phyloP scores from a whole-genome alignment of 2,113 vertebrate species.

The Balaeniceps rex region DNA sequence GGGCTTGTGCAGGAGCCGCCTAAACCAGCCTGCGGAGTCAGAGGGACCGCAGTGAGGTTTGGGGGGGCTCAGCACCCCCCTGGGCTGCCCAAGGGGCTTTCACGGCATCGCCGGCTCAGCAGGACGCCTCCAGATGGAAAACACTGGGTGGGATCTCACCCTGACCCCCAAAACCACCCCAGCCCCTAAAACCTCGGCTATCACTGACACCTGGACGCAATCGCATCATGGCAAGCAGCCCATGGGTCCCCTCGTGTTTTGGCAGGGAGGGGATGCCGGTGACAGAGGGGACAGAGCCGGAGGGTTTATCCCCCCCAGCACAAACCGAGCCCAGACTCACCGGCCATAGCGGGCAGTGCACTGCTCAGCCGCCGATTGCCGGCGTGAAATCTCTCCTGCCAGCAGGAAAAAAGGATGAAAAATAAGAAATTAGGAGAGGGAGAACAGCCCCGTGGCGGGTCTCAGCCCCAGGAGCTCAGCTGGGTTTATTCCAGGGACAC shows the following conservation, averaged over 20 bases:
- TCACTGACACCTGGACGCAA: neutral
- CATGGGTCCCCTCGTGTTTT: neutral
- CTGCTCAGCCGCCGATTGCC: neutral
- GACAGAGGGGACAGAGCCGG: neutral
- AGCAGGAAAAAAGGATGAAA: neutral
- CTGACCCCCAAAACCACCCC: neutral
- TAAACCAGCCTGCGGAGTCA: conserved; percentile 68
- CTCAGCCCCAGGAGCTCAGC: neutral
- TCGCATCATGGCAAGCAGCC: accelerated
- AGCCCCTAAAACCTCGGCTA: neutral
- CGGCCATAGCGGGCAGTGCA: neutral
- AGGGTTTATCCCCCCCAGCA: neutral
- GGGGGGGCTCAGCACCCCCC: neutral
- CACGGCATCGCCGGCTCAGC: accelerated
- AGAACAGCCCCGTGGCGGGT: accelerated
- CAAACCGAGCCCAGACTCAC: neutral
- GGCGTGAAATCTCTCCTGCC: neutral
- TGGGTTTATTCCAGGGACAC: neutral
- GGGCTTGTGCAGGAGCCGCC: conserved; percentile 50
- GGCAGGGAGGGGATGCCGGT: accelerated
- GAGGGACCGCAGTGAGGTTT: neutral
- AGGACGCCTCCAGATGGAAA: neutral
- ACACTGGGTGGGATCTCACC: neutral
- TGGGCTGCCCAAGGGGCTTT: neutral
- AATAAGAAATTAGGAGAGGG: neutral